These are phyloP conservation scores for Drosophila kurseongensis DNA, from an alignment of 1,140 invertebrate genomes.

Conservation along the genomic window DNA sequence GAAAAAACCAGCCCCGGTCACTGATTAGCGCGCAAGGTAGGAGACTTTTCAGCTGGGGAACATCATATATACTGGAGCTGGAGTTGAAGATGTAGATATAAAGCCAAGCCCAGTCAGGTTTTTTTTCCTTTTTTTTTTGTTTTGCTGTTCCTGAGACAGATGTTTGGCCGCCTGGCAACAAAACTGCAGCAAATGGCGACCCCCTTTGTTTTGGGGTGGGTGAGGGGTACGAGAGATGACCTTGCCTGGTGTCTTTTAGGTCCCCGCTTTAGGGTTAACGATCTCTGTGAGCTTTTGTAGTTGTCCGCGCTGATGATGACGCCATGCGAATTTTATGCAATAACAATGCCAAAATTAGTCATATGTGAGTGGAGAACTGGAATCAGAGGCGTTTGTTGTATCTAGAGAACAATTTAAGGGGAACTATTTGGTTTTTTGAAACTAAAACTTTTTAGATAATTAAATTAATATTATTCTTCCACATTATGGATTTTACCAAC, in stretches of 20 bases:
- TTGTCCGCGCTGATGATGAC: constrained; percentile 77
- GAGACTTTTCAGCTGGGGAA: constrained; percentile 40
- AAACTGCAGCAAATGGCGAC: constrained; percentile 41
- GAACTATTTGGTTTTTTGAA: neutral
- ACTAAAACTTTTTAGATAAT: neutral
- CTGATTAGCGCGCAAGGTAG: constrained; percentile 89
- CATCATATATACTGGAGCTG: constrained; percentile 5
- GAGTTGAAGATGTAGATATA: constrained; percentile 33
- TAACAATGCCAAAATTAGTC: constrained; percentile 74
- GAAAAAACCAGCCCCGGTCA: constrained; percentile 88
- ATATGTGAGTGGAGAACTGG: constrained; percentile 40
- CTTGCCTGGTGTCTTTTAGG: constrained; percentile 59
- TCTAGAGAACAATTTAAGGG: neutral
- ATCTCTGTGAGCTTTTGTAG: constrained; percentile 58
- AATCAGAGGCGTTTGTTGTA: constrained; percentile 7
- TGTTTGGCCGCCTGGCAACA: constrained; percentile 58
- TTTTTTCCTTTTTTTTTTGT: neutral
- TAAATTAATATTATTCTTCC: too few relatives aligned
- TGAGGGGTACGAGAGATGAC: constrained; percentile 66
- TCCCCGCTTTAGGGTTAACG: constrained; percentile 84
- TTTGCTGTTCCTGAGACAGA: constrained; percentile 40
- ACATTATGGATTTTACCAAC: too few relatives aligned
- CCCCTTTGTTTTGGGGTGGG: constrained; percentile 9
- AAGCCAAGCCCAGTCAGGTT: constrained; percentile 70
- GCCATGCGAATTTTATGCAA: constrained; percentile 77